A percentile compares a stretch with the other conserved stretches of the same genome.
These are phyloP conservation scores for Buceros bicornis DNA, from an alignment of 2,797 vertebrate genomes.

Conservation along the genomic window DNA sequence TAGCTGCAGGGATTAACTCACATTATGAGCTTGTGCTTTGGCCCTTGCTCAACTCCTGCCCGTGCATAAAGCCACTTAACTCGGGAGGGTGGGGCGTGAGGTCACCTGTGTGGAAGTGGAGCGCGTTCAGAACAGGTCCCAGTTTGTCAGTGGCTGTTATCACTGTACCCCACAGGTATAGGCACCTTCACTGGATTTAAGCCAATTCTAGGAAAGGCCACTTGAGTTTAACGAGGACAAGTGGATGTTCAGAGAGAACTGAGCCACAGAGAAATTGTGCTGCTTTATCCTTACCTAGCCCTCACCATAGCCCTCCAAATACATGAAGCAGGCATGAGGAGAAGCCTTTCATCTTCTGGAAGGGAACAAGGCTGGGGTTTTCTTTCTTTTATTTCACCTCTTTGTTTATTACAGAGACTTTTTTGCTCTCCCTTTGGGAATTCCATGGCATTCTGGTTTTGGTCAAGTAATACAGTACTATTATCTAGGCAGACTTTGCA, in stretches of 20 bases:
- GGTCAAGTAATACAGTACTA: background rate
- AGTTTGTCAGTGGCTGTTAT: background rate
- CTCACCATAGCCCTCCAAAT: background rate
- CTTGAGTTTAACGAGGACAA: background rate
- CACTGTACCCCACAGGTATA: accelerated
- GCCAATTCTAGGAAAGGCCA: background rate
- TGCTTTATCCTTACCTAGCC: background rate
- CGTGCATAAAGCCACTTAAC: background rate
- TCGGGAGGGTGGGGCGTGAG: background rate
- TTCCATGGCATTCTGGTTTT: background rate
- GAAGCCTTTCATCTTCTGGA: background rate
- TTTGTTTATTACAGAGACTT: background rate
- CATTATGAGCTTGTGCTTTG: background rate
- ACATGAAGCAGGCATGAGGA: background rate
- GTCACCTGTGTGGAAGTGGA: background rate
- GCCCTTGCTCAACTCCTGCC: background rate
- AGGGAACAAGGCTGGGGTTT: background rate
- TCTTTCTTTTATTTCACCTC: background rate
- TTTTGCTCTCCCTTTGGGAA: background rate
- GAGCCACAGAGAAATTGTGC: background rate
- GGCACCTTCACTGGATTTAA: background rate
- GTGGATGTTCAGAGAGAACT: background rate
- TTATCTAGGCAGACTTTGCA: background rate
- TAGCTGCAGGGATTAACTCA: background rate
- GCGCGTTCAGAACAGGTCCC: background rate